phyloP scores from a whole-genome alignment of 1,140 invertebrate genomes.

The Pseudomyrmex dendroicus region DNA sequence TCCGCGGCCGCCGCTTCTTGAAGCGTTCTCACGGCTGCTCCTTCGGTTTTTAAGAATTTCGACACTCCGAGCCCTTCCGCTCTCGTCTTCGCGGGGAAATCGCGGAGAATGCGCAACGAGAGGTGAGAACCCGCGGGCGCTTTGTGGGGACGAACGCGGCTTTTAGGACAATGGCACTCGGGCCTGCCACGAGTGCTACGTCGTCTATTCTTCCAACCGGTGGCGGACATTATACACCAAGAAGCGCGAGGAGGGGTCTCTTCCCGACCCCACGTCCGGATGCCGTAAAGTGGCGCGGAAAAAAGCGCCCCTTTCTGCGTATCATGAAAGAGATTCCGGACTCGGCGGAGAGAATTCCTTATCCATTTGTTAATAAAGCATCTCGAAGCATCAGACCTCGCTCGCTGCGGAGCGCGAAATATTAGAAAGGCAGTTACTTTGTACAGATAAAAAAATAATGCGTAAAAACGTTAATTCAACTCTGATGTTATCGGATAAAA shows the following conservation, averaged over 20 bases:
- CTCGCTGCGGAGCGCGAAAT: too few species aligned
- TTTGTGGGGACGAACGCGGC: constrained; percentile 58
- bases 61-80: constrained; percentile 25
- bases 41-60: constrained; percentile 60
- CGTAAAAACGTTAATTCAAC: too few species aligned
- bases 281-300: constrained; percentile 57
- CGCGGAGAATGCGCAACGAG: constrained; percentile 27
- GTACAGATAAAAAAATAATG: too few species aligned
- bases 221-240: constrained; percentile 67
- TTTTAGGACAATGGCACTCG: constrained; percentile 76
- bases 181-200: constrained; percentile 61
- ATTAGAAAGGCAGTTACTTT: too few species aligned
- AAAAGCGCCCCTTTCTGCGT: constrained; percentile 35
- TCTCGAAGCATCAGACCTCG: too few species aligned
- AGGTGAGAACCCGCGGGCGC: constrained; percentile 15
- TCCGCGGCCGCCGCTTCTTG: neutral
- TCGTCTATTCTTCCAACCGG: constrained; percentile 73
- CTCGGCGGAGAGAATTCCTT: neutral
- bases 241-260: constrained; percentile 40
- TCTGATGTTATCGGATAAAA: too few species aligned
- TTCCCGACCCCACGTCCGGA: constrained; percentile 61
- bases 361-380: too few species aligned
- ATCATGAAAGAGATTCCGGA: constrained; percentile 39
- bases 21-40: constrained; percentile 59
- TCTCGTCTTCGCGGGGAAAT: constrained; percentile 15